These are phyloP conservation scores for Biston stratarius DNA, from an alignment of 2,888 invertebrate genomes.

Conservation along the genomic window DNA sequence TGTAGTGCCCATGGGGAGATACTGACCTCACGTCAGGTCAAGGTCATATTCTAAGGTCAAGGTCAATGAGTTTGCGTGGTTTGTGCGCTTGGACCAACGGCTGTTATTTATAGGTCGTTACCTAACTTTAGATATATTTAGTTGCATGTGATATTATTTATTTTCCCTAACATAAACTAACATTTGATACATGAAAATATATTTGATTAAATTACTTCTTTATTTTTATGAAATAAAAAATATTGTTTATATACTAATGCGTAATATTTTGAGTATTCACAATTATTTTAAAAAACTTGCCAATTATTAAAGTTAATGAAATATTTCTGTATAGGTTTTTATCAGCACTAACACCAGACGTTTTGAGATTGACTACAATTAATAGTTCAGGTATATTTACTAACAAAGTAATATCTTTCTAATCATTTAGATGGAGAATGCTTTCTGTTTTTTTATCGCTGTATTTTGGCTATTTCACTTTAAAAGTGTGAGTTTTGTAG, in stretches of 20 bases:
- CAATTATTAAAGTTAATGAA: slow-evolving; percentile 42
- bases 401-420: slow-evolving; percentile 58
- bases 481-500: slow-evolving; percentile 47
- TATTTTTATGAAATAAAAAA: slow-evolving; percentile 5
- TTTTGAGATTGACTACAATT: slow-evolving; percentile 85
- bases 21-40: slow-evolving; percentile 67
- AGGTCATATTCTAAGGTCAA: slow-evolving; percentile 55
- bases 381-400: slow-evolving; percentile 81
- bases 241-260: not conserved
- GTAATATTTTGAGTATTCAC: not conserved
- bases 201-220: slow-evolving; percentile 2
- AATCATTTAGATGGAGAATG: slow-evolving; percentile 76
- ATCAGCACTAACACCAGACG: slow-evolving; percentile 85
- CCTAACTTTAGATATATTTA: slow-evolving; percentile 41
- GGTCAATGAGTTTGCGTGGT: slow-evolving; percentile 43
- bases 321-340: slow-evolving; percentile 80
- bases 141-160: slow-evolving; percentile 52
- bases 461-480: slow-evolving; percentile 58
- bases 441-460: slow-evolving; percentile 74
- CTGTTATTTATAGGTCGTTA: slow-evolving; percentile 54
- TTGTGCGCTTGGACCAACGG: slow-evolving; percentile 82
- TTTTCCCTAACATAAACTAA: slow-evolving; percentile 55
- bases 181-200: slow-evolving; percentile 24
- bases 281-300: not conserved
- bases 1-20: slow-evolving; percentile 70